These are phyloP conservation scores for Champsocephalus gunnari DNA, from an alignment of 2,797 vertebrate genomes.

Conservation along the genomic window DNA sequence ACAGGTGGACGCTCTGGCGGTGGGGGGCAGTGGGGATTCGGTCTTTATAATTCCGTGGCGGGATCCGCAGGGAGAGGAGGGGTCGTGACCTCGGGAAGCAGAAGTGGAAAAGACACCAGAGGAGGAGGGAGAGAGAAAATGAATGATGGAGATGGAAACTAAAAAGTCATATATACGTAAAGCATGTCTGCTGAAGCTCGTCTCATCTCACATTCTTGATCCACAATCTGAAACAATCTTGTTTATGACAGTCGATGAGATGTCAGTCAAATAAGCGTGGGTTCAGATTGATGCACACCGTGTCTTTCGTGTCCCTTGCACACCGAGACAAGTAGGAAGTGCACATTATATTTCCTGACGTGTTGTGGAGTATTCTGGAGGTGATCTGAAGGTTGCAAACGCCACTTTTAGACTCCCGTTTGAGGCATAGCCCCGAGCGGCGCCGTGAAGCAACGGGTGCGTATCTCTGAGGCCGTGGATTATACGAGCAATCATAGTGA, in stretches of 20 bases:
- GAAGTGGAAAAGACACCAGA: slow-evolving; percentile 68
- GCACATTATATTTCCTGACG: slow-evolving; percentile 18
- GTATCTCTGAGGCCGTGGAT: slow-evolving; percentile 56
- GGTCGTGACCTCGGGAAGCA: slow-evolving; percentile 61
- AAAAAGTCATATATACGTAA: slow-evolving; percentile 28
- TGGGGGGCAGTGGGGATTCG: slow-evolving; percentile 40
- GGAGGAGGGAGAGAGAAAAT: slow-evolving; percentile 36
- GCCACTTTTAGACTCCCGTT: slow-evolving; percentile 46
- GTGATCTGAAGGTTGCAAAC: slow-evolving; percentile 59
- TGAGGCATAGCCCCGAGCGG: slow-evolving; percentile 46
- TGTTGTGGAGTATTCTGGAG: slow-evolving; percentile 20
- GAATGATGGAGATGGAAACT: slow-evolving; percentile 45
- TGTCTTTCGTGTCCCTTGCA: neutral
- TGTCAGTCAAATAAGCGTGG: neutral
- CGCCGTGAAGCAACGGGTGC: slow-evolving; percentile 36
- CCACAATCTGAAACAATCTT: slow-evolving; percentile 3
- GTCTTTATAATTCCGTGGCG: slow-evolving; percentile 72
- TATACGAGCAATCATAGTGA: slow-evolving; percentile 63
- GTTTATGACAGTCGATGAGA: neutral
- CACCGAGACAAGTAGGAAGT: neutral
- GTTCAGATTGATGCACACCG: neutral
- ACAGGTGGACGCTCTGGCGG: slow-evolving; percentile 6
- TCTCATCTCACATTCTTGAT: slow-evolving; percentile 5
- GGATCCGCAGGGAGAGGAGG: slow-evolving; percentile 38
- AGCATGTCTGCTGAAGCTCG: slow-evolving; percentile 5